phyloP scores from a whole-genome alignment of 2,797 vertebrate species.

The Lagorchestes hirsutus region DNA sequence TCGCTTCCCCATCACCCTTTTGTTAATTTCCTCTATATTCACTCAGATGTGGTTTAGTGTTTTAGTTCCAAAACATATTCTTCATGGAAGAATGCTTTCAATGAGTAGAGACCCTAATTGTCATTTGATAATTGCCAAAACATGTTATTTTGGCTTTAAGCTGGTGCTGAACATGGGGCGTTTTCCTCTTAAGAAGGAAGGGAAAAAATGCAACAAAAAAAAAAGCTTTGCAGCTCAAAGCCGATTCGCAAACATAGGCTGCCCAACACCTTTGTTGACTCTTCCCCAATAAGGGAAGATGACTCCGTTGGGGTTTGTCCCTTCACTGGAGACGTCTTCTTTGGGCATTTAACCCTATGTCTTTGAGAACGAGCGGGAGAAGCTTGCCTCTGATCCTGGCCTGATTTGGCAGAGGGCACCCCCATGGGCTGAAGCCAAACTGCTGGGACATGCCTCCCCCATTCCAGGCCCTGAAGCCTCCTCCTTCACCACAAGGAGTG shows the following conservation, averaged over 20 bases:
- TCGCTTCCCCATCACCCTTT: constrained; percentile 60
- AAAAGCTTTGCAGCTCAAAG: constrained; percentile 59
- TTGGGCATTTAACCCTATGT: neutral
- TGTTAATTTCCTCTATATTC: constrained; percentile 74
- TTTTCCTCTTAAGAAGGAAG: constrained; percentile 26
- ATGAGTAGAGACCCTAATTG: constrained; percentile 77
- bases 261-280: neutral
- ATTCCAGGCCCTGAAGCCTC: neutral
- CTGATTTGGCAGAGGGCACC: constrained; percentile 76
- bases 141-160: constrained; percentile 79
- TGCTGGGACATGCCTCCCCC: constrained; percentile 76
- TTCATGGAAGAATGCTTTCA: constrained; percentile 80
- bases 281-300: neutral
- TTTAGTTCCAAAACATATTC: constrained; percentile 78
- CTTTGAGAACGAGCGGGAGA: constrained; percentile 49
- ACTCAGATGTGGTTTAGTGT: constrained; percentile 78
- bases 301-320: neutral
- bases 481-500: constrained; percentile 65
- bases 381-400: constrained; percentile 63
- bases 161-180: constrained; percentile 65
- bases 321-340: neutral
- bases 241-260: constrained; percentile 48
- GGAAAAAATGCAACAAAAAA: neutral
- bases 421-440: constrained; percentile 40
- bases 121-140: constrained; percentile 80